Base-by-base conservation (phyloP, 2,888 invertebrate species). In the Elegia similella region DNA sequence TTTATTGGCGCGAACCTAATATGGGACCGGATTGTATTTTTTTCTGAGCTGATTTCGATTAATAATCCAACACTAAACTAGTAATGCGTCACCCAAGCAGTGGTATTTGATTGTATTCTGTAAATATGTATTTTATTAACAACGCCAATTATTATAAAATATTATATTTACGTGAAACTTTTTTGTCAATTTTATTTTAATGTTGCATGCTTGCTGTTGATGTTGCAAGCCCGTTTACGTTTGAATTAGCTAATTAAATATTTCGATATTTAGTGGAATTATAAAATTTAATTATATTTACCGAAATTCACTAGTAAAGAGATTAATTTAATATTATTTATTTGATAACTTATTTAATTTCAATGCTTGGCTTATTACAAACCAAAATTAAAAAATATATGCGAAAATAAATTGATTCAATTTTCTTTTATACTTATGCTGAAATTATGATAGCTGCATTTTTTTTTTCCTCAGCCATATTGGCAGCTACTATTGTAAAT, bases 91-190 rank as follows among this genome's bases (percentile, higher is more conserved):
- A 58, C 55, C 48, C 58, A 42, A 57, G 55, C 47, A 23, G 43
- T 59, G 44, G 52, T 32, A 60, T 56, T 57, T 62, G 66, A 77
- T 75, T 76, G 76, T 76, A 80, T 75, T 75, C 61, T 80, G 81
- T 83, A 83, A 77, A 81, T 82, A 80, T 23, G 5, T 23, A 3
- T 73, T 70, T 74, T 70, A 72, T 76, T 73, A 61, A 67, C 65
- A 66, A 63, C 66, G 63, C 65, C 62, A 66, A 68, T 8, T 38
- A 38, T 12, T 67, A 70, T 64, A 64, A 63, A 60, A 63, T 62
- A 61, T 66, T 57, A 58, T 64, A 64, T 59, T 64, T 59, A 65
- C 58, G 50, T 63, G 50, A 56, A 56, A 56, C 55, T 58, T 59
- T 55, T 60, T 54, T 57, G 52, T 52, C 52, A 16, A 52, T 52